phyloP scores from a whole-genome alignment of 2,113 vertebrate species.

The Panthera tigris region DNA sequence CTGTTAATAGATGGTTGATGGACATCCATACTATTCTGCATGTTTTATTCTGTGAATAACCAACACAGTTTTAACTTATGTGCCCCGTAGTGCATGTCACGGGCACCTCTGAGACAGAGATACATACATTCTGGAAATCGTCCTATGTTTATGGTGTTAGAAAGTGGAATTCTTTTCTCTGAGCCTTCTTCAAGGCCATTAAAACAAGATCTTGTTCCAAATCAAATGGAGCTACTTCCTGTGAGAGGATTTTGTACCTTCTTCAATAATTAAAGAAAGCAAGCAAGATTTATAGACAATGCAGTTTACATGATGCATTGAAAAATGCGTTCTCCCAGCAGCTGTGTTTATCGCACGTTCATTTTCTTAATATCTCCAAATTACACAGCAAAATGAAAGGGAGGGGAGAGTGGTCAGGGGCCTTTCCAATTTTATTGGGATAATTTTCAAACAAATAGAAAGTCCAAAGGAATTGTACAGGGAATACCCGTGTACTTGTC shows the following conservation, averaged over 20 bases:
- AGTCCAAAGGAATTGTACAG: not conserved
- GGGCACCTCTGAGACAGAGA: not conserved
- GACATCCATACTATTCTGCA: not conserved
- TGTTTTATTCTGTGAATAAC: not conserved
- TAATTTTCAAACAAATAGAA: slow-evolving; percentile 44
- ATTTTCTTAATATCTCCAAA: slow-evolving; percentile 58
- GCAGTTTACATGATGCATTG: slow-evolving; percentile 48
- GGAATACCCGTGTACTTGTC: not conserved
- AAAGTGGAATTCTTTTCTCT: not conserved
- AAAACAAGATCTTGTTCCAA: slow-evolving; percentile 23
- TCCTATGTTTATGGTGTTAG: not conserved
- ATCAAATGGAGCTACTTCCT: slow-evolving; percentile 22
- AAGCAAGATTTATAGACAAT: slow-evolving; percentile 58
- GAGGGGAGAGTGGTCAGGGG: not conserved
- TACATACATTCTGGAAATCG: not conserved
- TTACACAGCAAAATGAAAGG: slow-evolving; percentile 5
- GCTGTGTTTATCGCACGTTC: slow-evolving; percentile 20
- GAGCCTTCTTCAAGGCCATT: slow-evolving; percentile 36
- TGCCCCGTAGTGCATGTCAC: not conserved
- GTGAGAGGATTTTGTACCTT: slow-evolving; percentile 19
- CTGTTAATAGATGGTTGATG: not conserved
- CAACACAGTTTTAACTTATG: not conserved
- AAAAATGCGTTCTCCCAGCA: slow-evolving; percentile 24
- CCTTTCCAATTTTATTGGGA: not conserved
- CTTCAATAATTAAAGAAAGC: slow-evolving; percentile 62